Percentiles rank a stretch among this genome's conserved stretches.
Conservation (phyloP, 2,113 vertebrate genomes). For the Recurvirostra avosetta region DNA sequence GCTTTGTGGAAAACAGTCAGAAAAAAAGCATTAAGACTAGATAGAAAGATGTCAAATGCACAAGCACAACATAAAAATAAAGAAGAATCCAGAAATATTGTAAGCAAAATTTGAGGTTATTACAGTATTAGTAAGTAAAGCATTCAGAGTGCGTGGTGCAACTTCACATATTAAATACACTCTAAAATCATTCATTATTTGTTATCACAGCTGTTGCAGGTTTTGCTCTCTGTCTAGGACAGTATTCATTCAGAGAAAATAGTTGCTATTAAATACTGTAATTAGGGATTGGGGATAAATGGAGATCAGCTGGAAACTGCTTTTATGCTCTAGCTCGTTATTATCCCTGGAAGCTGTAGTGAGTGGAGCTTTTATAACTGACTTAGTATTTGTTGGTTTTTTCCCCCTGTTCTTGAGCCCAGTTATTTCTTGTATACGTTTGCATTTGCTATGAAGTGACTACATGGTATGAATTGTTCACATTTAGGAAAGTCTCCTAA, state of each 20-base stretch:
- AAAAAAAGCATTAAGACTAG: background rate
- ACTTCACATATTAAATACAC: slow-evolving; percentile 17
- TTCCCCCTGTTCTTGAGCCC: background rate
- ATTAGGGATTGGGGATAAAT: slow-evolving; percentile 44
- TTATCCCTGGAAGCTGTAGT: background rate
- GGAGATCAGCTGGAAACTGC: slow-evolving; percentile 39
- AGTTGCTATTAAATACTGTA: slow-evolving; percentile 48
- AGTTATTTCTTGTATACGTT: background rate
- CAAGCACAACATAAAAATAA: slow-evolving; percentile 18
- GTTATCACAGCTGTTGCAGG: slow-evolving; percentile 48
- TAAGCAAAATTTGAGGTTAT: slow-evolving; percentile 17
- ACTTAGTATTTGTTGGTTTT: background rate
- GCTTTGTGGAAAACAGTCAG: background rate
- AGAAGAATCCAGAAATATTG: background rate
- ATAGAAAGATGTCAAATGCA: slow-evolving; percentile 14
- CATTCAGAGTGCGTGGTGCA: slow-evolving; percentile 15
- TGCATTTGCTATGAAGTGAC: background rate
- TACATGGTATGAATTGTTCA: background rate
- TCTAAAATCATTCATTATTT: slow-evolving; percentile 47
- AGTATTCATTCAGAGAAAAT: slow-evolving; percentile 52
- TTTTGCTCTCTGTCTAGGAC: slow-evolving; percentile 23
- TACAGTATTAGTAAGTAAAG: slow-evolving; percentile 20
- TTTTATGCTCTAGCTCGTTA: slow-evolving; percentile 5
- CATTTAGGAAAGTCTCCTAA: background rate
- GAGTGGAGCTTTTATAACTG: background rate